phyloP scores from a whole-genome alignment of 2,888 invertebrate species.

The Parnassius orleans region DNA sequence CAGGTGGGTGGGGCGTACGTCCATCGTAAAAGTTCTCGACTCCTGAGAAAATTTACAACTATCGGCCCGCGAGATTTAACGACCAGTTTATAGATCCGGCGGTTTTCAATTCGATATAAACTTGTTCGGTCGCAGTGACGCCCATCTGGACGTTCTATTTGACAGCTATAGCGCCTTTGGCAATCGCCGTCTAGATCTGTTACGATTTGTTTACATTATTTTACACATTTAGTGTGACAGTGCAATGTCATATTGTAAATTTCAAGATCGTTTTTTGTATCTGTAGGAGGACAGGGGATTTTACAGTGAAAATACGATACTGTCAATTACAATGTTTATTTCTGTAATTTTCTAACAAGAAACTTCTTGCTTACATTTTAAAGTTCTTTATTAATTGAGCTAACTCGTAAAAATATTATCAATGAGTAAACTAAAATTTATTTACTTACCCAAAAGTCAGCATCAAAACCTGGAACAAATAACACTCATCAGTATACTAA shows the following conservation, averaged over 20 bases:
- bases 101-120: conserved; percentile 73
- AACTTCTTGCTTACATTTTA: too few species aligned
- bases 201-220: conserved; percentile 10
- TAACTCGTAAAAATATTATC: not conserved
- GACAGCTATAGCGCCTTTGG: conserved; percentile 33
- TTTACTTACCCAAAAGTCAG: conserved; percentile 36
- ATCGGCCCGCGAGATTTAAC: conserved; percentile 74
- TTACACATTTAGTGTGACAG: not conserved
- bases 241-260: too few species aligned
- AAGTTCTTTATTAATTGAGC: too few species aligned
- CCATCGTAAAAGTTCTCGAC: conserved; percentile 70
- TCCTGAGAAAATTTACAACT: conserved; percentile 74
- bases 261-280: not conserved
- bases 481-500: conserved; percentile 14
- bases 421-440: not conserved
- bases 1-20: conserved; percentile 68
- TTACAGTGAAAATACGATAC: not conserved
- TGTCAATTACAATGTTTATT: not conserved
- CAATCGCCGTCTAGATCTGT: conserved; percentile 21
- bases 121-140: conserved; percentile 62
- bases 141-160: conserved; percentile 53
- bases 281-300: not conserved
- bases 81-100: conserved; percentile 74
- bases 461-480: conserved; percentile 45
- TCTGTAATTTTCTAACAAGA: not conserved